phyloP scores from a whole-genome alignment of 2,797 vertebrate genomes.

The Myotis myotis region DNA sequence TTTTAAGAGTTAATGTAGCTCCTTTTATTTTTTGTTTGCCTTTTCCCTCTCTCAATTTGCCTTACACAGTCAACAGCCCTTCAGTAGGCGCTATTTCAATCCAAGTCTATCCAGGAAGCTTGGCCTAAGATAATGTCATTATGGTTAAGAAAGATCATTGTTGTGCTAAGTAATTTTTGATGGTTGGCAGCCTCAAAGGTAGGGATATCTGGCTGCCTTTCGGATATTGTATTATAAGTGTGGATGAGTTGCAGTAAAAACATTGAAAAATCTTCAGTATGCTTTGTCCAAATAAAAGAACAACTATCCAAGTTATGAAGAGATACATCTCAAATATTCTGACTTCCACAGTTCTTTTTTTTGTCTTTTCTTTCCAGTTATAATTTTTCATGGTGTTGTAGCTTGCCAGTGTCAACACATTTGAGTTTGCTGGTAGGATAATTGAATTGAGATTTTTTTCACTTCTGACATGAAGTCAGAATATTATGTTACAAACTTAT shows the following conservation, averaged over 20 bases:
- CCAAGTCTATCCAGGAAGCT: slow-evolving; percentile 64
- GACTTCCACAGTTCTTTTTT: not conserved
- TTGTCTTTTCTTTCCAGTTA: slow-evolving; percentile 39
- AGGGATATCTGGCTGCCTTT: slow-evolving; percentile 33
- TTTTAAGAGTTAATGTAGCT: slow-evolving; percentile 43
- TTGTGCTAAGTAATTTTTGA: slow-evolving; percentile 61
- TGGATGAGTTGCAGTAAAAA: slow-evolving; percentile 48
- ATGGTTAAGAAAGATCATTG: slow-evolving; percentile 64
- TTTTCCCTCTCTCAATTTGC: not conserved
- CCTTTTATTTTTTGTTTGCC: not conserved
- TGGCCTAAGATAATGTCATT: slow-evolving; percentile 34
- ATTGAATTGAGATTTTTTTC: slow-evolving; percentile 50
- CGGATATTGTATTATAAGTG: slow-evolving; percentile 56
- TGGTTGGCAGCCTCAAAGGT: slow-evolving; percentile 30
- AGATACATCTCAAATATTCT: slow-evolving; percentile 34
- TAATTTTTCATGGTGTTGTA: slow-evolving; percentile 49
- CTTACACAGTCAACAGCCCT: not conserved
- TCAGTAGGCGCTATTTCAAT: not conserved
- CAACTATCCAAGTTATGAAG: slow-evolving; percentile 40
- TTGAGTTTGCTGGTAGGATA: slow-evolving; percentile 36
- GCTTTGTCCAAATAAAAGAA: slow-evolving; percentile 60
- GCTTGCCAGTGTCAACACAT: slow-evolving; percentile 23
- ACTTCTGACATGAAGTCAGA: slow-evolving; percentile 9
- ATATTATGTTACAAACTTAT: slow-evolving; percentile 20
- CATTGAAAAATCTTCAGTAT: slow-evolving; percentile 31